Base-by-base conservation (phyloP, 2,888 invertebrate species). In the Fissipunctia ypsillon region DNA sequence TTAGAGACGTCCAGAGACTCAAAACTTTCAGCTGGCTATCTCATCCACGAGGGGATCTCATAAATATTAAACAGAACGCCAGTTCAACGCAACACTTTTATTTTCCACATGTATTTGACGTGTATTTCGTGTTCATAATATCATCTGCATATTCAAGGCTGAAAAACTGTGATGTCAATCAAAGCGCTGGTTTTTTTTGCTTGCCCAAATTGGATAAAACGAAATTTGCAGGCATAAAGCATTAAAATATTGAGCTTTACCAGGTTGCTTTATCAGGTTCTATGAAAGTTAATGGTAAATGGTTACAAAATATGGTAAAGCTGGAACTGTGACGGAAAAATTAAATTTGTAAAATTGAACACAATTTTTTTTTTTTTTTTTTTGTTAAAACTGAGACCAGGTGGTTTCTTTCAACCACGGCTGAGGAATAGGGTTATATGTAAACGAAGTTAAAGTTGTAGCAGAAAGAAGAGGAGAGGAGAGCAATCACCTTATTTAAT, bases 41-140 rank as follows among this genome's bases (percentile, higher is more conserved):
- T 89, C 89, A 87, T 83, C 77, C 86, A 81, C 83, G 73, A 77
- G 78, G 84, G 78, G 83, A 84, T 75, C 88, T 92, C 92, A 92
- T 92, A 92, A 92, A 92, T 92, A 92, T 92, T 91, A 89, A 92
- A 90, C 88, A 89, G 88, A 80, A 90, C 88, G 88, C 85, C 88
- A 87, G 89, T 90, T 88, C 85, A 86, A 83, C 87, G 69, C 84
- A 69, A 86, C 88, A 85, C 85, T 91, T 91, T 92, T 91, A 91
- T 92, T 91, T 90, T 79, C 81, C 85, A 90, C 68, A 14, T 83
- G 60, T 76, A 80, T 81, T 81, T 83, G 83, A 75, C 70, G 67
- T 64, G 72, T 89, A 87, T 90, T 83, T 73, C 41, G 86, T 88
- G 90, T 87, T 79, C 73, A 84, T 80, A 79, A 84, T 80, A 79